phyloP scores from a whole-genome alignment of 2,113 vertebrate genomes.

The Myotis brandtii region DNA sequence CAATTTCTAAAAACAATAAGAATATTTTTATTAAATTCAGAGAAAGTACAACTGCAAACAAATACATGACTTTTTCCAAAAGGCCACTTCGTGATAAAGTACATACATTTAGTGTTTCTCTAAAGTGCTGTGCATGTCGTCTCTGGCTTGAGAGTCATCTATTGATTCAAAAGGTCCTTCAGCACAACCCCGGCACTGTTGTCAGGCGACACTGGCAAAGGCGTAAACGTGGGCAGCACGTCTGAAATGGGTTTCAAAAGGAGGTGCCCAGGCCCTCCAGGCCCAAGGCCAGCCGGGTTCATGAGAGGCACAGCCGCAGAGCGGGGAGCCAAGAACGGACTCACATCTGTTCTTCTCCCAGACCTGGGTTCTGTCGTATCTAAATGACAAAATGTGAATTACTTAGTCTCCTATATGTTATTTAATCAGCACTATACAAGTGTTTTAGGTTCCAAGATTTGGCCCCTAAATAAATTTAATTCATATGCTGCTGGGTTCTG shows the following conservation, averaged over 20 bases:
- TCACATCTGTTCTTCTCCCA: constrained; percentile 89
- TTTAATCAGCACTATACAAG: neutral
- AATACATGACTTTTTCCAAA: constrained; percentile 82
- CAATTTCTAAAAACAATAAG: constrained; percentile 71
- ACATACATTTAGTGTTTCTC: constrained; percentile 83
- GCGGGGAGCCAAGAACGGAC: constrained; percentile 95
- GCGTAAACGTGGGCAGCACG: constrained; percentile 94
- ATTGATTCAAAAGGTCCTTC: constrained; percentile 96
- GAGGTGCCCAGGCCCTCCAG: constrained; percentile 89
- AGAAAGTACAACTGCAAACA: constrained; percentile 77
- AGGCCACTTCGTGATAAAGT: constrained; percentile 87
- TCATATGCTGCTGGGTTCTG: neutral
- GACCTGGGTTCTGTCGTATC: constrained; percentile 79
- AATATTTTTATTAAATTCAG: constrained; percentile 66
- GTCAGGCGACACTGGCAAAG: constrained; percentile 94
- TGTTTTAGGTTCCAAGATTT: neutral
- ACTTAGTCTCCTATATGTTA: neutral
- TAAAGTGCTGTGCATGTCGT: constrained; percentile 85
- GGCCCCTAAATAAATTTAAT: neutral
- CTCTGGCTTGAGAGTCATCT: constrained; percentile 59
- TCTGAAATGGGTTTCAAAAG: constrained; percentile 97
- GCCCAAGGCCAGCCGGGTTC: constrained; percentile 81
- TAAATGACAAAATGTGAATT: constrained; percentile 42
- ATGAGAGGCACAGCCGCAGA: constrained; percentile 95
- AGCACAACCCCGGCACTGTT: constrained; percentile 93